phyloP scores from a whole-genome alignment of 2,888 invertebrate species.

The Pristionchus maxplancki region DNA sequence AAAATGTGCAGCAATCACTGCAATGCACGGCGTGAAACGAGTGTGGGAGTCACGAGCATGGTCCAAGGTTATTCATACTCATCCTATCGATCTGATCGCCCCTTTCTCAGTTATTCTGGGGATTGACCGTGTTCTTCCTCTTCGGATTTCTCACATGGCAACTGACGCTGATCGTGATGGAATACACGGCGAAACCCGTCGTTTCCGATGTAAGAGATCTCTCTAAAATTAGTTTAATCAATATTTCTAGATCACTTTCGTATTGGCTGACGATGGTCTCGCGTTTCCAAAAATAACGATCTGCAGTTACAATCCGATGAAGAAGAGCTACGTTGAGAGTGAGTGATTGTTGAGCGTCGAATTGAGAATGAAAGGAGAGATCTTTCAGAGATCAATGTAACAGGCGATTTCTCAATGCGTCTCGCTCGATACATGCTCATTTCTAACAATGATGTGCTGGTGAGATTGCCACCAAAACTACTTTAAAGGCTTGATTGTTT shows the following conservation, averaged over 20 bases:
- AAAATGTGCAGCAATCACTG: conserved; percentile 40
- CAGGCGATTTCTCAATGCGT: conserved; percentile 35
- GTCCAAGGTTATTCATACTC: background rate
- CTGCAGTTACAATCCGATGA: conserved; percentile 43
- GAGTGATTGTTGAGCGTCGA: background rate
- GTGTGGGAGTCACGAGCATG: background rate
- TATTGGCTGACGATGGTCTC: conserved; percentile 22
- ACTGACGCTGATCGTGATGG: background rate
- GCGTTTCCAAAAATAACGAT: conserved; percentile 47
- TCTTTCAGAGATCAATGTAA: conserved; percentile 24
- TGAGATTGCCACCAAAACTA: too few relatives aligned
- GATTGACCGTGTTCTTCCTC: background rate
- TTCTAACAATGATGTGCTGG: conserved; percentile 37
- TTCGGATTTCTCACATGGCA: background rate
- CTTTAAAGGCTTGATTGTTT: too few relatives aligned
- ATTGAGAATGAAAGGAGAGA: too few relatives aligned
- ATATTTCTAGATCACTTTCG: conserved; percentile 12
- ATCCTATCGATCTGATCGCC: too few relatives aligned
- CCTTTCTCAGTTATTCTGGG: conserved; percentile 14
- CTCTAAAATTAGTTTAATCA: background rate
- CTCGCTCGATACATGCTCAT: conserved; percentile 10
- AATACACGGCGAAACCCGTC: background rate
- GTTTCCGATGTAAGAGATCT: background rate
- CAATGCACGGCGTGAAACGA: conserved; percentile 47
- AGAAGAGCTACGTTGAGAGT: conserved; percentile 46